Base-by-base conservation (phyloP, 2,888 invertebrate genomes). In the Monopis laevigella region DNA sequence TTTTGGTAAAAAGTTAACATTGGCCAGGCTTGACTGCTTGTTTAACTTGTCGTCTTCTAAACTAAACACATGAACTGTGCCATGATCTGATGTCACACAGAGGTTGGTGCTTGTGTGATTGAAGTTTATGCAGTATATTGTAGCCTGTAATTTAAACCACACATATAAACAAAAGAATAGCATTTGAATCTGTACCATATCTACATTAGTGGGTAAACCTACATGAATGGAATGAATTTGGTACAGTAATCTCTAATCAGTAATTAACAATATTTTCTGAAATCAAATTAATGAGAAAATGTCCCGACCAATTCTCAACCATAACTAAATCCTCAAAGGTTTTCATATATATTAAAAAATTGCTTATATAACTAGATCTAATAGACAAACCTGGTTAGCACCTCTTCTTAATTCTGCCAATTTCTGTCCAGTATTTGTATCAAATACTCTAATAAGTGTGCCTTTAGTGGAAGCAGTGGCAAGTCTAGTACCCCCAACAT, bases 381-480 rank as follows among this genome's bases (percentile, higher is more conserved):
- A 18, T 21, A 41, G 13, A 19, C 1, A 46, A 59, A 87, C 97
- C 77, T 94, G 92, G 84, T 98, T 90, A 45, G 96, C 93, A 45
- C 98, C 98, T 63, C 98, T 84, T 55, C 98, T 84, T 42, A 98
- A 74, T 71, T 98, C 98, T 43, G 93, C 92, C 12, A 98, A 84
- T 74, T 94, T 93, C 49, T 87, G 87, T 6, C 97, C 97, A 55
- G 83, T 91, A 29, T 87, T 85, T 8, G 98, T 96, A 67, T 98
- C 96, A 77, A 98, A 98, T 27, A 98, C 93, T 56, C 98, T 84
- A 51, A 98, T 97, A 27, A 98, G 82, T 0, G 98, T 98, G 18
- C 98, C 98, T 81, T 98, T 98, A 58, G 96, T 95, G 32, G 96
- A 96, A 17, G 98, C 95, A 19, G 98, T 97, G 5, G 97, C 98